These are phyloP conservation scores for Protobothrops flavoviridis DNA, from an alignment of 2,113 vertebrate genomes.

Conservation along the genomic window DNA sequence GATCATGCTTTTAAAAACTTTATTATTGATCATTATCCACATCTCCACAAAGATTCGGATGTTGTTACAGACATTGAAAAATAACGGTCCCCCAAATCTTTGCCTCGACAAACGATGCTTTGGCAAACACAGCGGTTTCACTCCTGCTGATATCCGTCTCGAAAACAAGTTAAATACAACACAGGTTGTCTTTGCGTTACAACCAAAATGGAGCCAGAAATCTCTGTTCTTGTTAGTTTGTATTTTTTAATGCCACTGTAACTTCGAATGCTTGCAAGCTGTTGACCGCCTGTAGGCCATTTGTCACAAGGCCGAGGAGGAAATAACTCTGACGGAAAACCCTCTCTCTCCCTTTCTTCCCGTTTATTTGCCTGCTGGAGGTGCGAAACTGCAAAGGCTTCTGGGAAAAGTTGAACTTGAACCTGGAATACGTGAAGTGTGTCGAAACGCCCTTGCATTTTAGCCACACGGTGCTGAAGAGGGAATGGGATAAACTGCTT, in stretches of 20 bases:
- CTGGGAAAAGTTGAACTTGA: slow-evolving; percentile 86
- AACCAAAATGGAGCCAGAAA: too few species aligned
- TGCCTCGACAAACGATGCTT: background rate
- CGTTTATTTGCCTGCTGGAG: slow-evolving; percentile 51
- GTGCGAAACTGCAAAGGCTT: slow-evolving; percentile 78
- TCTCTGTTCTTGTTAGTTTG: too few species aligned
- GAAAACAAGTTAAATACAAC: background rate
- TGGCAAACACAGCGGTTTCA: background rate
- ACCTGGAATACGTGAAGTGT: slow-evolving; percentile 82
- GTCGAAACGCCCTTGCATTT: slow-evolving; percentile 77
- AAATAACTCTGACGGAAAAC: background rate
- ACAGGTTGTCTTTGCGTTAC: too few species aligned
- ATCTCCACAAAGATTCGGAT: background rate
- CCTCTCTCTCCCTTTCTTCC: slow-evolving; percentile 24
- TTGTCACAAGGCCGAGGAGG: background rate
- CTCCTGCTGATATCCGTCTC: background rate
- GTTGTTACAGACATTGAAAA: background rate
- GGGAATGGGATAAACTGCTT: slow-evolving; percentile 74
- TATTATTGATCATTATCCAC: background rate
- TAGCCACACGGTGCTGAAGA: slow-evolving; percentile 70
- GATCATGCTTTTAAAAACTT: background rate
- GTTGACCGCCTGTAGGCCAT: background rate
- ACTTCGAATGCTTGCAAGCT: background rate
- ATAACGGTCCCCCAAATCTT: background rate
- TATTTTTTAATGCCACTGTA: background rate